Evolutionary conservation across 2,113 vertebrate genomes (phyloP).

Genomic region (Poeciliopsis prolifica): DNA sequence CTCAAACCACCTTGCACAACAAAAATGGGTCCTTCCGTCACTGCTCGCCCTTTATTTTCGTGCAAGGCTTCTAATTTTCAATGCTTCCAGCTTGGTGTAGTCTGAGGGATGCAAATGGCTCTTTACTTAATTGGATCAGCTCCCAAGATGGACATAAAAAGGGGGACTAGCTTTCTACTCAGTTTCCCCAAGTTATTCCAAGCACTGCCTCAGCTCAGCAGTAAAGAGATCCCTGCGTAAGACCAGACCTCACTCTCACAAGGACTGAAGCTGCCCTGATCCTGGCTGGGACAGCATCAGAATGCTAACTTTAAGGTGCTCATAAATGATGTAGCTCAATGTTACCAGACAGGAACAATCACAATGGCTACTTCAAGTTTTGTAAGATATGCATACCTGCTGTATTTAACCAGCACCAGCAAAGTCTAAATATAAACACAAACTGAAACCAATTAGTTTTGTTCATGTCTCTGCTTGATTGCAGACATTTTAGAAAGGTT

Average conservation of each 20-base stretch:
- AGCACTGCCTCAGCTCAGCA: constrained; percentile 71
- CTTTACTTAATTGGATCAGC: constrained; percentile 97
- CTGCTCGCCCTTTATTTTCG: constrained; percentile 52
- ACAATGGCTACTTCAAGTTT: constrained; percentile 18
- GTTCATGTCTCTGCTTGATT: constrained; percentile 36
- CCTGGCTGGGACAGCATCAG: constrained; percentile 40
- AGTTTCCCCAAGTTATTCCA: constrained; percentile 86
- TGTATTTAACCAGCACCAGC: constrained; percentile 23
- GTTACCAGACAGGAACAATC: constrained; percentile 27
- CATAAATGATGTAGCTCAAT: constrained; percentile 53
- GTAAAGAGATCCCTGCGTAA: constrained; percentile 29
- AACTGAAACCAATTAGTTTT: constrained; percentile 27
- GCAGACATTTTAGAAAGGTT: constrained; percentile 71
- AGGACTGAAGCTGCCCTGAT: constrained; percentile 30
- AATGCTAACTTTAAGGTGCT: constrained; percentile 60
- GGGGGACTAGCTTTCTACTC: constrained; percentile 61
- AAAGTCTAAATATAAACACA: constrained; percentile 31
- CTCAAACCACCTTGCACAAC: constrained; percentile 70
- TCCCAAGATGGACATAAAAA: constrained; percentile 95
- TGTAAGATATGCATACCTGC: constrained; percentile 37
- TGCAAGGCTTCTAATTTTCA: constrained; percentile 53
- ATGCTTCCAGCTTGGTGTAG: constrained; percentile 75
- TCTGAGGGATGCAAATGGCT: constrained; percentile 93
- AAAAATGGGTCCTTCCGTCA: constrained; percentile 57
- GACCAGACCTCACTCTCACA: constrained; percentile 44